Base-by-base conservation (phyloP, 1,140 invertebrate species). In the Tetramorium alpestre region DNA sequence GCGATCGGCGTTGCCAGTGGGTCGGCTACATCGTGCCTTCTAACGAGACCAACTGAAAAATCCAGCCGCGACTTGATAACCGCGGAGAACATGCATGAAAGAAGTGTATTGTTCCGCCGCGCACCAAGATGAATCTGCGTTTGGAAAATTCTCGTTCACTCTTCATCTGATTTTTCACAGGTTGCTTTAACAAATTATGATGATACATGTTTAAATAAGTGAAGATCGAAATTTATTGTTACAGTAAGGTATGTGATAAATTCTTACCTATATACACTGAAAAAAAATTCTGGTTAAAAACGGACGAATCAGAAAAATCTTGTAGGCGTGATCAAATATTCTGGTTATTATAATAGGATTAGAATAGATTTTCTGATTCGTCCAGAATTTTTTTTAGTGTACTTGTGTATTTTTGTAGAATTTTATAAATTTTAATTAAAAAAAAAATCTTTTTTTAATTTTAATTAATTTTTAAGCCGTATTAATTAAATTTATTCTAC, bases 1-100 rank as follows among this genome's bases (percentile, higher is more conserved):
- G 51, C 69, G 69, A 62, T 85, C n/a, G 33, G 33, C 49, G 44
- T 77, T 81, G 67, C 73, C 62, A 85, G 78, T 76, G 77, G 56
- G 67, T 82, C 77, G 77, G 56, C 41, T 47, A 10, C 80, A 77
- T 60, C 41, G 73, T 44, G 38, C 33, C 67, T 86, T 65, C 11
- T 47, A 77, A 28, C 70, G 64, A 80, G 28, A 33, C n/a, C 10
- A 13, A 13, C 11, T 38, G 33, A 56, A 25, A 28, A 80, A 54
- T 51, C 47, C n/a, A 18, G 69, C 38, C 44, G 47, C 76, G 41
- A 76, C 38, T 8, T 13, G 75, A 81, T 44, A 44, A 54, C 18
- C 67, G 41, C 38, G 54, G 64, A 73, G 51, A 54, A n/a, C 44
- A 0, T 47, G 65, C 54, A 22, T 60, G 69, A 60, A 84, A 73